These are phyloP conservation scores for Coecobrya sp. DNA, from an alignment of 2,888 invertebrate genomes.

Conservation along the genomic window DNA sequence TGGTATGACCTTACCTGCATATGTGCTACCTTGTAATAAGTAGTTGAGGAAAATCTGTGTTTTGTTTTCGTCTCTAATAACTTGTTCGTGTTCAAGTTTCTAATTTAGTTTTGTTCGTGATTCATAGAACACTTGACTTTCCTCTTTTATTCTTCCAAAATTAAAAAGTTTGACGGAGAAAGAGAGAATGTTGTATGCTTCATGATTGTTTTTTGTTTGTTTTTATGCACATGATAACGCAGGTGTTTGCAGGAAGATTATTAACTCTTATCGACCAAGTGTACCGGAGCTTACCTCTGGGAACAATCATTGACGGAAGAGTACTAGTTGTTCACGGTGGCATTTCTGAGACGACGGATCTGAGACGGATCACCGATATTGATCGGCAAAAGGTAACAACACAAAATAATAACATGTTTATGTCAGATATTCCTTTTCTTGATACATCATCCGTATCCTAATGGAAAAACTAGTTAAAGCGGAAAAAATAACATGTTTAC, in stretches of 20 bases:
- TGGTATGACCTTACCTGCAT: not conserved
- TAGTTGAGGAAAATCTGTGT: not conserved
- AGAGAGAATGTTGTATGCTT: not conserved
- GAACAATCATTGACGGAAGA: constrained; percentile 96
- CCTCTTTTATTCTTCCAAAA: not conserved
- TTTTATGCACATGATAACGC: constrained; percentile 87
- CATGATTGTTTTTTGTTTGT: not conserved
- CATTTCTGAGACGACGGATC: constrained; percentile 95
- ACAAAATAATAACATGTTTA: not conserved
- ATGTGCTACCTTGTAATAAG: not conserved
- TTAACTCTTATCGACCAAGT: constrained; percentile 95
- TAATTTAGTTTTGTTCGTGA: not conserved
- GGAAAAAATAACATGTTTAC: not conserved
- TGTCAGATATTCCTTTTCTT: not conserved
- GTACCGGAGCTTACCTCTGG: constrained; percentile 97
- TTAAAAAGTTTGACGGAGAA: not conserved
- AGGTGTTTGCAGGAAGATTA: constrained; percentile 93
- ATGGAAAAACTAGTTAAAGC: not conserved
- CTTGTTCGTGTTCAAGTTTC: constrained; percentile 14
- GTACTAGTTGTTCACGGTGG: constrained; percentile 97
- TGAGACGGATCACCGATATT: constrained; percentile 93
- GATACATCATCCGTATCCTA: not conserved
- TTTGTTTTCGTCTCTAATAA: not conserved
- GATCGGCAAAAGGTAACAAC: constrained; percentile 93
- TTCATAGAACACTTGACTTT: not conserved